Evolutionary conservation across 2,797 vertebrate genomes (phyloP).

Genomic region (Crenichthys baileyi): DNA sequence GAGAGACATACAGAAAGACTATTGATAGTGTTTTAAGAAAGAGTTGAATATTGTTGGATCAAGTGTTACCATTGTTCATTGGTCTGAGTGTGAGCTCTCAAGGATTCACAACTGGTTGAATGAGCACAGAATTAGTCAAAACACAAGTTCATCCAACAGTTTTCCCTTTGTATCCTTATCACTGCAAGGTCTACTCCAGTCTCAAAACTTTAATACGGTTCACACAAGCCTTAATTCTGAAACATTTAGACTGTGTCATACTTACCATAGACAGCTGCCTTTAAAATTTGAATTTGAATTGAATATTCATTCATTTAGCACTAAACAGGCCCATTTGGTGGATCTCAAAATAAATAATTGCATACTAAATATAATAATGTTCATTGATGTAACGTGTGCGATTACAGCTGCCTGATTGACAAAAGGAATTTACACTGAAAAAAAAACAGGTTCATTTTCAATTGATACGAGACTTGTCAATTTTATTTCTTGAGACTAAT

Average conservation of each 20-base stretch:
- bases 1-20: constrained; percentile 28
- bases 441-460: background rate
- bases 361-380: background rate
- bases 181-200: background rate
- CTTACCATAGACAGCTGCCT: background rate
- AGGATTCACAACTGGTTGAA: constrained; percentile 17
- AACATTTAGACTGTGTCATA: background rate
- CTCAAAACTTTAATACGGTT: background rate
- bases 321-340: background rate
- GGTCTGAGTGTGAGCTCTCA: background rate
- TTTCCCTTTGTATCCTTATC: background rate
- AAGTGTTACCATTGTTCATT: constrained; percentile 35
- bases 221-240: background rate
- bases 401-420: background rate
- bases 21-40: constrained; percentile 20
- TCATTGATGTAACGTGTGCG: too few species aligned
- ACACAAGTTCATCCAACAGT: background rate
- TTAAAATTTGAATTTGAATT: background rate
- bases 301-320: background rate
- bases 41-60: constrained; percentile 25
- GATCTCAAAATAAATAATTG: background rate
- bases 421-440: background rate
- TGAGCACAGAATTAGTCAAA: background rate
- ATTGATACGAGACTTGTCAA: background rate
- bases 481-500: background rate